Conservation (phyloP, 2,888 invertebrate species). For the Eutolmus rufibarbis region DNA sequence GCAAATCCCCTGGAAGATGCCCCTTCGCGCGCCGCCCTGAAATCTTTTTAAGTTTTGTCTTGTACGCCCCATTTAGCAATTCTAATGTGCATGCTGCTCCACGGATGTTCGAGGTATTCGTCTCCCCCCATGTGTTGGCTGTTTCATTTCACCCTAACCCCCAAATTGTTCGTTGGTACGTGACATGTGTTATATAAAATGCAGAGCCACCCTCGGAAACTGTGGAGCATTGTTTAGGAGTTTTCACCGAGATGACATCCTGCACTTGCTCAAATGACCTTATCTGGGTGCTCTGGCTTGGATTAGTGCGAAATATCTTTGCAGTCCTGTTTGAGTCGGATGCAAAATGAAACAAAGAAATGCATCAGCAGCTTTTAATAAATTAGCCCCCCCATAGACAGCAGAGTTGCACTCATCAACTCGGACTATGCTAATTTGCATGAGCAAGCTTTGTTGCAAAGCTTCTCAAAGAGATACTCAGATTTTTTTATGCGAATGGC, state of each 20-base stretch:
- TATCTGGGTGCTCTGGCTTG: neutral
- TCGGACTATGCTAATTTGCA: neutral
- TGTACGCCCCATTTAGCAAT: constrained; percentile 35
- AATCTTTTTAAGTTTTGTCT: constrained; percentile 25
- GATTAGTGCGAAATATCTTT: neutral
- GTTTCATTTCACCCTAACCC: neutral
- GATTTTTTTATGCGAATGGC: neutral
- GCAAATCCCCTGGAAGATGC: neutral
- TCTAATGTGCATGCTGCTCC: constrained; percentile 25
- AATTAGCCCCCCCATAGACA: neutral
- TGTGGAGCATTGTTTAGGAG: constrained; percentile 20
- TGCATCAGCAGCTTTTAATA: neutral
- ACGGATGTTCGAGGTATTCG: neutral
- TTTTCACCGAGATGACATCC: constrained; percentile 13
- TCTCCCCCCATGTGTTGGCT: neutral
- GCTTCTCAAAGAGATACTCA: neutral
- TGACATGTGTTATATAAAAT: constrained; percentile 35
- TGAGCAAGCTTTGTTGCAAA: neutral
- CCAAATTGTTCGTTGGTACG: constrained; percentile 7
- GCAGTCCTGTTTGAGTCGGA: neutral
- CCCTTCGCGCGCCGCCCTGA: neutral
- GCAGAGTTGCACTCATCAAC: neutral
- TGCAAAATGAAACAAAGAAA: neutral
- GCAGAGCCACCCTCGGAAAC: constrained; percentile 4
- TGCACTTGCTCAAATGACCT: constrained; percentile 14